phyloP scores from a whole-genome alignment of 2,113 vertebrate species.

The Trichomycterus rosablanca region DNA sequence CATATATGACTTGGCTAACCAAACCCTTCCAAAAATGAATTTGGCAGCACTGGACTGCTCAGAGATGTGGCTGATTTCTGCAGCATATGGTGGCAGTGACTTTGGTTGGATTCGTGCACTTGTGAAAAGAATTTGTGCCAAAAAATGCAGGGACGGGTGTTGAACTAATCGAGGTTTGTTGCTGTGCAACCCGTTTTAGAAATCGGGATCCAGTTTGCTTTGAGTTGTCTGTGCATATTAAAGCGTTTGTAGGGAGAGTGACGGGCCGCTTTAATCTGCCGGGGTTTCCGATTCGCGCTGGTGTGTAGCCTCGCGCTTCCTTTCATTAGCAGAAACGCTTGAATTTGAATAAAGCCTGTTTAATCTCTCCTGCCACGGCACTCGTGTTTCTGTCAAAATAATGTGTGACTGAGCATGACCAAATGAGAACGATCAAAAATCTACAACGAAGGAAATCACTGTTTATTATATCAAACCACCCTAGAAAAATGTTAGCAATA shows the following conservation, averaged over 20 bases:
- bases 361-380: slow-evolving; percentile 8
- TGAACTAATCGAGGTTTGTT: no score
- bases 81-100: neutral
- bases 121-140: no score
- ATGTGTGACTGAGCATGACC: slow-evolving; percentile 6
- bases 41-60: no score
- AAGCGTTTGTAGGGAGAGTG: slow-evolving; percentile 3
- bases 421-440: slow-evolving; percentile 13
- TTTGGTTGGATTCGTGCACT: neutral
- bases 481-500: neutral
- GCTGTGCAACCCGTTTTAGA: slow-evolving; percentile 12
- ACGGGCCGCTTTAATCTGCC: slow-evolving; percentile 26
- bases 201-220: slow-evolving; percentile 10
- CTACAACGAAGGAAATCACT: neutral
- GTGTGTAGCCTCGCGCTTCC: slow-evolving; percentile 15
- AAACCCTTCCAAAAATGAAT: no score
- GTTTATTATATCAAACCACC: neutral
- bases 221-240: slow-evolving; percentile 22
- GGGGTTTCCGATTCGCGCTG: slow-evolving; percentile 21
- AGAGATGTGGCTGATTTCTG: neutral
- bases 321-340: slow-evolving; percentile 31
- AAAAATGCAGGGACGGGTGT: no score
- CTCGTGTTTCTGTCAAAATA: slow-evolving; percentile 13
- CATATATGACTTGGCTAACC: no score
- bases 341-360: slow-evolving; percentile 29